Conservation (phyloP, 2,797 vertebrate genomes). For the Acipenser oxyrinchus region DNA sequence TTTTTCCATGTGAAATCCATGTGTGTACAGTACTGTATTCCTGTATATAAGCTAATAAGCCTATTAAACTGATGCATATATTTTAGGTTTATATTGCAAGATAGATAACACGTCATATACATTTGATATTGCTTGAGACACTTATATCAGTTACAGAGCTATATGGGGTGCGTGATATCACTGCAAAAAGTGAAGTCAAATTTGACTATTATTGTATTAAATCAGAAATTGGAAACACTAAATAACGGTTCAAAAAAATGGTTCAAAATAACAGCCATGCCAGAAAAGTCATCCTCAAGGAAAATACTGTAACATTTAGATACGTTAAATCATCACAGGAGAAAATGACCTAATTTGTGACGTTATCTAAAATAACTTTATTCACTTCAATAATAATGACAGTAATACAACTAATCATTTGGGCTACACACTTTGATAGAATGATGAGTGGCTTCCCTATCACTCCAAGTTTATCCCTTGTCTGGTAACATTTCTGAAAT, state of each 20-base stretch:
- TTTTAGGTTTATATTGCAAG: too few species aligned
- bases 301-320: background rate
- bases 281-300: background rate
- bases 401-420: slow-evolving; percentile 14
- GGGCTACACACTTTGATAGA: slow-evolving; percentile 5
- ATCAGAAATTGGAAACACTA: background rate
- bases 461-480: slow-evolving; percentile 20
- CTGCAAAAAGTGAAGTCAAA: too few species aligned
- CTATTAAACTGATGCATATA: too few species aligned
- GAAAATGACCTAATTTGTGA: slow-evolving; percentile 1
- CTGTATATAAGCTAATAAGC: too few species aligned
- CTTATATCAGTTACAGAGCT: too few species aligned
- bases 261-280: background rate
- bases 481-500: slow-evolving; percentile 50
- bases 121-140: too few species aligned
- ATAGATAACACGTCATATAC: too few species aligned
- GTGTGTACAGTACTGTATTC: too few species aligned
- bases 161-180: too few species aligned
- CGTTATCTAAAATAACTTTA: slow-evolving; percentile 12
- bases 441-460: slow-evolving; percentile 4
- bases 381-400: slow-evolving; percentile 1
- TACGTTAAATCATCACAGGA: background rate
- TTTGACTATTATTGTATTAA: too few species aligned
- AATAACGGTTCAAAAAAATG: background rate
- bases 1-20: too few species aligned